Conservation (phyloP, 2,113 vertebrate species). For the Labeo catla region DNA sequence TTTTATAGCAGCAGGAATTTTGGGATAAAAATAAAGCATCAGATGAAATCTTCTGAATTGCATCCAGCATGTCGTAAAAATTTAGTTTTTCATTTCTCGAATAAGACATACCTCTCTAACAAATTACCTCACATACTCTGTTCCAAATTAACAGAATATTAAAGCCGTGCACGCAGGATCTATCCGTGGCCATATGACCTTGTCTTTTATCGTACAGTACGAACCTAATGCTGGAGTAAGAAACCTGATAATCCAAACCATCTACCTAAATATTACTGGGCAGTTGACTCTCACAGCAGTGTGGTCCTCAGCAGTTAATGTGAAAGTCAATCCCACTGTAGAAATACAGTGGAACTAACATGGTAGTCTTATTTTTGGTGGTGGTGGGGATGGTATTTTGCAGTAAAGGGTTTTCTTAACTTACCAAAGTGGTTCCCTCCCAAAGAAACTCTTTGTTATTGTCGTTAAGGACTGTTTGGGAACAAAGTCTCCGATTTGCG, state of each 20-base stretch:
- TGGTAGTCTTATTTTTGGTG: neutral
- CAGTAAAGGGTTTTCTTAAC: constrained; percentile 39
- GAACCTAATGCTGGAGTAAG: constrained; percentile 29
- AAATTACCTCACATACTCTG: constrained; percentile 41
- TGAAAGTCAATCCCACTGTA: constrained; percentile 44
- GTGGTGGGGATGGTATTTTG: constrained; percentile 42
- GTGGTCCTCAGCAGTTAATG: constrained; percentile 61
- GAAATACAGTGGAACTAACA: constrained; percentile 5
- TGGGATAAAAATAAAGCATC: neutral
- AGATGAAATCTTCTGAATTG: neutral
- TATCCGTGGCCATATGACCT: neutral
- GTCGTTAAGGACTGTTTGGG: constrained; percentile 26
- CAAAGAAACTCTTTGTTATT: constrained; percentile 35
- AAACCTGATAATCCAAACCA: constrained; percentile 21
- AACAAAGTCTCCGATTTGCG: constrained; percentile 13
- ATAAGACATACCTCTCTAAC: constrained; percentile 34
- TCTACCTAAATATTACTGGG: constrained; percentile 55
- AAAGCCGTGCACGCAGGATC: neutral
- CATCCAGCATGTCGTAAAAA: neutral
- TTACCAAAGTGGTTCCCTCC: constrained; percentile 58
- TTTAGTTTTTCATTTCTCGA: neutral
- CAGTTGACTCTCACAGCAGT: constrained; percentile 42
- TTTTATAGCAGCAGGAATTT: constrained; percentile 31
- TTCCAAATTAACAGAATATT: constrained; percentile 12
- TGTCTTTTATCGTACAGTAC: neutral